These are phyloP conservation scores for Petrophora chlorosata DNA, from an alignment of 2,888 invertebrate genomes.

Conservation along the genomic window DNA sequence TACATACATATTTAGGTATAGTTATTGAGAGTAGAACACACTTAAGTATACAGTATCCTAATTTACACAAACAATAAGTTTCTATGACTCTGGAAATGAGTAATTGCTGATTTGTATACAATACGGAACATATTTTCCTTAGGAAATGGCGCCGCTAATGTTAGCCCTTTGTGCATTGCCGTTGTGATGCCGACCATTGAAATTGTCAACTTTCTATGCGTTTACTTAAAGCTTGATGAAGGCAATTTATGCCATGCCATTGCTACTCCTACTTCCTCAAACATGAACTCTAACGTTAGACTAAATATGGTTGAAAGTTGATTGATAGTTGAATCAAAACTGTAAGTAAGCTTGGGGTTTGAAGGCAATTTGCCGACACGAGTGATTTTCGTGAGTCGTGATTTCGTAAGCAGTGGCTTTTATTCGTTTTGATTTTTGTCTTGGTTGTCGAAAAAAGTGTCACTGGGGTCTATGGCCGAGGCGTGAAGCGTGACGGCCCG, in stretches of 20 bases:
- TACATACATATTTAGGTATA: too few relatives aligned
- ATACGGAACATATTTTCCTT: conserved; percentile 10
- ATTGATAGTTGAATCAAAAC: conserved; percentile 1
- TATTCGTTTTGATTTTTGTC: conserved; percentile 60
- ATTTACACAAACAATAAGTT: not conserved
- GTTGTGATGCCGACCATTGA: conserved; percentile 50
- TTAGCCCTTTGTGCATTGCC: conserved; percentile 53
- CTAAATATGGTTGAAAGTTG: conserved; percentile 38
- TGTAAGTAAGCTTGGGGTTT: conserved; percentile 23
- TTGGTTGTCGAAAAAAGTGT: conserved; percentile 60
- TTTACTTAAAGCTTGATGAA: conserved; percentile 58
- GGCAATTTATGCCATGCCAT: conserved; percentile 57
- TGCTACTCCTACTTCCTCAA: conserved; percentile 34
- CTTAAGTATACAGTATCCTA: too few relatives aligned
- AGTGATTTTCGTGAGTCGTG: conserved; percentile 73
- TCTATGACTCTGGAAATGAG: conserved; percentile 7
- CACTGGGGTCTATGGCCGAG: conserved; percentile 58
- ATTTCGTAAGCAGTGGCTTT: conserved; percentile 64
- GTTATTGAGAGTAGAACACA: too few relatives aligned
- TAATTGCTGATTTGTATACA: conserved; percentile 17
- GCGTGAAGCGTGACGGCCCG: conserved; percentile 53
- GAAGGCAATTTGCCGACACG: conserved; percentile 68
- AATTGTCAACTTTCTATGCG: conserved; percentile 62
- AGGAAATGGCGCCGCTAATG: conserved; percentile 47
- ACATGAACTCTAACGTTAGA: conserved; percentile 28